Base-by-base conservation (phyloP, 2,113 vertebrate genomes). In the Thamnaconus septentrionalis region DNA sequence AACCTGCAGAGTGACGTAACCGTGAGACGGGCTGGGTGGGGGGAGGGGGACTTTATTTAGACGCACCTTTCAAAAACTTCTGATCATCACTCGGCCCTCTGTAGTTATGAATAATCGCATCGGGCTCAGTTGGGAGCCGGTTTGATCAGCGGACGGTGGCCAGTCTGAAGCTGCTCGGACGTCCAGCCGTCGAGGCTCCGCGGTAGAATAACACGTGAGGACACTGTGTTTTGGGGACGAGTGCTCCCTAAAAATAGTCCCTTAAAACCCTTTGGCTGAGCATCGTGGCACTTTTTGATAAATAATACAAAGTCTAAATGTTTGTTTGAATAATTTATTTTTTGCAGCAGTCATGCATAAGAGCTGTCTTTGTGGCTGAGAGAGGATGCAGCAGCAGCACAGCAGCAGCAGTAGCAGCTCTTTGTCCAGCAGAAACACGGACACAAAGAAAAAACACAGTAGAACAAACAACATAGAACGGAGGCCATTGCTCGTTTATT, bases 251-350 rank as follows among this genome's bases (percentile, higher is more conserved):
- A 31, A 82, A 83, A 84, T 79, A 88, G 80, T 61, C 41, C n/a
- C 65, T 80, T 77, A 73, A 84, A 89, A 80, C 75, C 78, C 69
- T 74, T 53, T 6, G 40, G 67, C 74, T 60, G 64, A 81, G 75
- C 41, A 9, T 66, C 58, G 62, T 81, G 73, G 67, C 71, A 78
- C 70, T 75, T 81, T 78, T 75, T 60, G 73, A 87, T 90, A 63
- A 88, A 90, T 90, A 85, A 87, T 90, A 85, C 62, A 90, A 77
- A 78, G 62, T 85, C 77, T 81, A 75, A 86, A 85, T 85, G 85
- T 77, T 71, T 64, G 6, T 12, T 5, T 88, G 60, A 90, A 87
- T 90, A 70, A 87, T 90, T 80, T 8, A 87, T 77, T 52, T 31
- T 31, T 61, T 63, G 79, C 83, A 69, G 81, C 79, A 82, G 62